A percentile compares a stretch with the other conserved stretches of the same genome.
phyloP scores from a whole-genome alignment of 2,888 invertebrate species.

The Calliopum simillimum region DNA sequence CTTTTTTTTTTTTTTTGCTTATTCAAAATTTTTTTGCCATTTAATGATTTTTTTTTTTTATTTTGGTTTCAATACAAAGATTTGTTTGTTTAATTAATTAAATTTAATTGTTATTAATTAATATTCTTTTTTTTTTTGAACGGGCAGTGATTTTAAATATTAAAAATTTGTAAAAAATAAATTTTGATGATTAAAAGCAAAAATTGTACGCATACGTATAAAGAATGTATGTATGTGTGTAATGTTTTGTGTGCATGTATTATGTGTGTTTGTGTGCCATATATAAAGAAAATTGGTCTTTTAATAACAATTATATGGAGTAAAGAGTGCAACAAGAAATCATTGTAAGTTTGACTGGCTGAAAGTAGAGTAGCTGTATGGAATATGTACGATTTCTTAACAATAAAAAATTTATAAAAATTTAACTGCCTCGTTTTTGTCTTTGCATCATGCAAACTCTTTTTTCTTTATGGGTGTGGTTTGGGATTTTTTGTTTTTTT shows the following conservation, averaged over 20 bases:
- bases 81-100: constrained; percentile 41
- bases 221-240: too few relatives aligned
- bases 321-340: too few relatives aligned
- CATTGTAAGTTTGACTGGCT: too few relatives aligned
- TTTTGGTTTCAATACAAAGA: constrained; percentile 41
- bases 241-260: too few relatives aligned
- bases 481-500: constrained; percentile 7
- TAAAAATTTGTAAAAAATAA: neutral
- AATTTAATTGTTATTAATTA: constrained; percentile 25
- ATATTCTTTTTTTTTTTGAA: constrained; percentile 20
- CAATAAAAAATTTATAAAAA: neutral
- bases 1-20: constrained; percentile 45
- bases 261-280: too few relatives aligned
- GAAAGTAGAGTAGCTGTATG: too few relatives aligned
- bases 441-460: constrained; percentile 1
- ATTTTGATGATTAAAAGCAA: neutral
- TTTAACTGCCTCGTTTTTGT: constrained; percentile 20
- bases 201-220: too few relatives aligned
- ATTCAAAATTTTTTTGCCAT: constrained; percentile 39
- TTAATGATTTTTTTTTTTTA: constrained; percentile 48
- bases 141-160: constrained; percentile 37
- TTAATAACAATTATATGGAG: too few relatives aligned
- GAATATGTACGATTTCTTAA: neutral
- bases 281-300: too few relatives aligned
- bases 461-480: constrained; percentile 23